Conservation (phyloP, 2,888 invertebrate genomes). For the Thereva unica region DNA sequence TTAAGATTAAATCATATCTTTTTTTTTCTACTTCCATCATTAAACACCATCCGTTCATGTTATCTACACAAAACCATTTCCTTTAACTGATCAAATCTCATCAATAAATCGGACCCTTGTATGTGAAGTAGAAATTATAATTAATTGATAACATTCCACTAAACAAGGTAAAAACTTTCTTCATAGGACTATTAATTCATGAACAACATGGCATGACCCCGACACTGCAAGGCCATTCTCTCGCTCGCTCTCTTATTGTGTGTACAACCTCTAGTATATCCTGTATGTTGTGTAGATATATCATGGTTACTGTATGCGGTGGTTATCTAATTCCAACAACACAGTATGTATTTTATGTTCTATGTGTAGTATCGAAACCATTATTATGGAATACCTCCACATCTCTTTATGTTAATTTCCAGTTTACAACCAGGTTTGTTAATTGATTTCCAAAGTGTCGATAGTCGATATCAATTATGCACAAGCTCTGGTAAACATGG, state of each 20-base stretch:
- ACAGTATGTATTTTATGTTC: background rate
- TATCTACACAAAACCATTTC: conserved; percentile 1
- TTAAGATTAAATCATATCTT: too few relatives aligned
- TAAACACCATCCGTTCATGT: too few relatives aligned
- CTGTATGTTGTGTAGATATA: too few relatives aligned
- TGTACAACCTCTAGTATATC: too few relatives aligned
- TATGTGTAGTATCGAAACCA: background rate
- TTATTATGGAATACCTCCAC: background rate
- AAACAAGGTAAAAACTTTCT: background rate
- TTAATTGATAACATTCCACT: conserved; percentile 34
- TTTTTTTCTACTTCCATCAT: too few relatives aligned
- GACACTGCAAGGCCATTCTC: background rate
- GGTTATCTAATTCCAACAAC: background rate
- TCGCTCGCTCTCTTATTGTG: too few relatives aligned
- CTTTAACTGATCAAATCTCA: background rate
- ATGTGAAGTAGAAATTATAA: conserved; percentile 14
- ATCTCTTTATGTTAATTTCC: conserved; percentile 35
- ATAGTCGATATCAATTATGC: conserved; percentile 36
- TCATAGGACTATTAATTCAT: conserved; percentile 28
- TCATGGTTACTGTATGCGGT: too few relatives aligned
- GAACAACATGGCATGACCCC: conserved; percentile 29
- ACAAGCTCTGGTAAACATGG: conserved; percentile 17
- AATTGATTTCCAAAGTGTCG: conserved; percentile 37
- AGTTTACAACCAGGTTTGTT: conserved; percentile 32
- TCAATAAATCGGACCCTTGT: background rate